Conservation (phyloP, 2,888 invertebrate species). For the Phortica magna region DNA sequence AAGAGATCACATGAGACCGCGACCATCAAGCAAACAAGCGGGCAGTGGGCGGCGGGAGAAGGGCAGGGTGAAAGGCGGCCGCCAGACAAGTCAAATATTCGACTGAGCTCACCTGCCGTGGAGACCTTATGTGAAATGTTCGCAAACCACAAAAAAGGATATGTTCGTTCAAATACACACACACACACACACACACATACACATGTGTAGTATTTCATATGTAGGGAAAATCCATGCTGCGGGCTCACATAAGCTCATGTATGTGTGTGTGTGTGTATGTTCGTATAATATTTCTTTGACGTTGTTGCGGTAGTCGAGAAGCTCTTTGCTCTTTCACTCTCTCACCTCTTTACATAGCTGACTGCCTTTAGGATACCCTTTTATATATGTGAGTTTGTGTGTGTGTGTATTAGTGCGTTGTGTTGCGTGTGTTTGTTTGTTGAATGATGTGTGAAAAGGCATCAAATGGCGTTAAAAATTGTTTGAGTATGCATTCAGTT, state of each 20-base stretch:
- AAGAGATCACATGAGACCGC: no score
- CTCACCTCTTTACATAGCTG: no score
- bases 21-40: neutral
- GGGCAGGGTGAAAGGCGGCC: neutral
- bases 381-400: no score
- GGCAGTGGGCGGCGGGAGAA: neutral
- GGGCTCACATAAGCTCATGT: neutral
- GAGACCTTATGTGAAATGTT: no score
- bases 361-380: no score
- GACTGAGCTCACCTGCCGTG: neutral
- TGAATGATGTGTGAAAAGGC: constrained; percentile 20
- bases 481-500: constrained; percentile 13
- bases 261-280: neutral
- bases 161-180: neutral
- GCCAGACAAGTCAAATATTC: neutral
- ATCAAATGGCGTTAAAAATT: constrained; percentile 16
- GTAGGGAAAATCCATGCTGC: neutral
- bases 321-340: no score
- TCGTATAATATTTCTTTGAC: neutral
- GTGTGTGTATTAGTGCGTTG: no score
- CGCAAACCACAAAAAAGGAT: constrained; percentile 16
- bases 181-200: neutral
- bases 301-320: no score
- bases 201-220: no score
- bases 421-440: neutral